Evolutionary conservation across 2,797 vertebrate genomes (phyloP).

Genomic region (Gambusia yucatana): DNA sequence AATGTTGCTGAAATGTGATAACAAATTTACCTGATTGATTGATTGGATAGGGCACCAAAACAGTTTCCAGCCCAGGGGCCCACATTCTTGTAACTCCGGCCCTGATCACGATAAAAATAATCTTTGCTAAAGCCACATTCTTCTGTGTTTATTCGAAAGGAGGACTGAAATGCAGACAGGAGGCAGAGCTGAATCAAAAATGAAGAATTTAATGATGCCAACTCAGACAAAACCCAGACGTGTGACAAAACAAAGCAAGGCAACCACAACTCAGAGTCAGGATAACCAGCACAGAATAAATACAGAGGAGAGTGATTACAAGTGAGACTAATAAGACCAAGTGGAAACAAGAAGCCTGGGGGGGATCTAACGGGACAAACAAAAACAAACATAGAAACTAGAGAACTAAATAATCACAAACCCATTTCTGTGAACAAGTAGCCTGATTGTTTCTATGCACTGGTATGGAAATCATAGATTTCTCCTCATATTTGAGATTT

Average conservation of each 20-base stretch:
- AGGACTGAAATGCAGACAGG: background rate
- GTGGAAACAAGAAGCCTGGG: background rate
- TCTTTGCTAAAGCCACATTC: background rate
- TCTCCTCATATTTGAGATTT: background rate
- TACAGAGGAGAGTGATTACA: background rate
- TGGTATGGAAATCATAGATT: background rate
- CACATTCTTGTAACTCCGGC: no score
- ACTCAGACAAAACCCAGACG: background rate
- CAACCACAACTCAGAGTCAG: background rate
- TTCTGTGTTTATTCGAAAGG: background rate
- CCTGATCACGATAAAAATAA: background rate
- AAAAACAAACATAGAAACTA: background rate
- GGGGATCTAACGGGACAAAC: background rate
- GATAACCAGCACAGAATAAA: background rate
- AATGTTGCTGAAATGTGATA: no score
- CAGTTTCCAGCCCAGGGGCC: no score
- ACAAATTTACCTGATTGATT: no score
- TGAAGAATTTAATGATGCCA: background rate
- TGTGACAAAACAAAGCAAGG: background rate
- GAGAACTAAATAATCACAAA: background rate
- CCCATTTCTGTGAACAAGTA: background rate
- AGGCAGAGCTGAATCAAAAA: background rate
- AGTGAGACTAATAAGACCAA: background rate
- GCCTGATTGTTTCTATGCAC: background rate
- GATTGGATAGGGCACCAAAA: no score